A percentile compares a stretch with the other conserved stretches of the same genome.
phyloP scores from a whole-genome alignment of 2,797 vertebrate species.

The Rhynchonycteris naso region DNA sequence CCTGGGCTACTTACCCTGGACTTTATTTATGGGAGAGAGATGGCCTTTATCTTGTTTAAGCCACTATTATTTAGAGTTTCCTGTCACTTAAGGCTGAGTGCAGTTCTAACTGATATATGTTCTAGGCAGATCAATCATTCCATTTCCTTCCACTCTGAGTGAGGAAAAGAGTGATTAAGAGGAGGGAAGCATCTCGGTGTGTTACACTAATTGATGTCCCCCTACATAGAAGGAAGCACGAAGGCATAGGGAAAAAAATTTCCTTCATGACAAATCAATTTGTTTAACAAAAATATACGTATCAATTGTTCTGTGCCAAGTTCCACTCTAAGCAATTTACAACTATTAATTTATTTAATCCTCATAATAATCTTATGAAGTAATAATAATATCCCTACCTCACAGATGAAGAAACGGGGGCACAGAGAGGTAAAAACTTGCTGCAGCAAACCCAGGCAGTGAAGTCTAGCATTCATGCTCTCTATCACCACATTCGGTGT shows the following conservation, averaged over 20 bases:
- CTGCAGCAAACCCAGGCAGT: background rate
- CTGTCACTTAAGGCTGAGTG: background rate
- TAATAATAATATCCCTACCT: background rate
- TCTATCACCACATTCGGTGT: rapidly evolving
- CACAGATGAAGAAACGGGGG: background rate
- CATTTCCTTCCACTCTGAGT: background rate
- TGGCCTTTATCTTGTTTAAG: background rate
- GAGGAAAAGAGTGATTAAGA: background rate
- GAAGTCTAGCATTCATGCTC: background rate
- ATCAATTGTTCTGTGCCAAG: background rate
- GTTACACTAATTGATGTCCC: background rate
- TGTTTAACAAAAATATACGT: background rate
- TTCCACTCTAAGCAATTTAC: background rate
- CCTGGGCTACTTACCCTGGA: background rate
- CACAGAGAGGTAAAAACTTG: background rate
- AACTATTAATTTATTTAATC: background rate
- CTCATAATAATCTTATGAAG: background rate
- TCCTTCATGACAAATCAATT: background rate
- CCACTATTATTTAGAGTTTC: background rate
- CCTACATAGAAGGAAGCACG: rapidly evolving
- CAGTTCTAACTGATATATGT: background rate
- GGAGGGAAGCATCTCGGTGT: too few species aligned
- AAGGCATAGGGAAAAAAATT: background rate
- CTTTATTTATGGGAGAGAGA: background rate
- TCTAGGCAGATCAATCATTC: background rate